Conservation (phyloP, 1,140 invertebrate genomes). For the Dreissena polymorpha region DNA sequence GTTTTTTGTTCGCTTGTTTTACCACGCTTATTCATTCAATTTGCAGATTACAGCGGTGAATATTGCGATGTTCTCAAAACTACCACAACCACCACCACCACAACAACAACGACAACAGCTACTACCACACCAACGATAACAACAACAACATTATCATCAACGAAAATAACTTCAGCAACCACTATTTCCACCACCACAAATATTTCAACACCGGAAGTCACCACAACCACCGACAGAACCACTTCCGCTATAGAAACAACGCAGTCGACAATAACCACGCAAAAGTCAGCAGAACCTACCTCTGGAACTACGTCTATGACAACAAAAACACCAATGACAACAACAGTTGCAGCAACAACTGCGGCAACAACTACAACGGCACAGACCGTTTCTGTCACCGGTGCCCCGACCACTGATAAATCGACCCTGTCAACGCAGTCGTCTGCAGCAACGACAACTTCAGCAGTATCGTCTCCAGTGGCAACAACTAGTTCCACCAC, state of each 20-base stretch:
- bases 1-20: too few species aligned
- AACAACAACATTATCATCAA: slow-evolving; percentile 5
- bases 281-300: neutral
- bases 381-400: neutral
- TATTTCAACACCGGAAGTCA: slow-evolving; percentile 2
- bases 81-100: slow-evolving; percentile 13
- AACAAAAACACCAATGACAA: slow-evolving; percentile 10
- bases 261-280: neutral
- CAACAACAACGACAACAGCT: slow-evolving; percentile 10
- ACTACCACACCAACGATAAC: slow-evolving; percentile 1
- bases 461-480: neutral
- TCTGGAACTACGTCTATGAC: slow-evolving; percentile 3
- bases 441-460: neutral
- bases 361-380: neutral
- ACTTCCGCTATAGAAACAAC: neutral
- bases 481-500: neutral
- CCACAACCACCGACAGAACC: slow-evolving; percentile 10
- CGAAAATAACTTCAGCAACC: neutral
- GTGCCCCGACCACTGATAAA: neutral
- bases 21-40: neutral
- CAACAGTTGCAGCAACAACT: neutral
- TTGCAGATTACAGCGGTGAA: slow-evolving; percentile 32
- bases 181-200: neutral
- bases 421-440: neutral
- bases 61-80: slow-evolving; percentile 16